Base-by-base conservation (phyloP, 2,888 invertebrate species). In the Bedellia somnulentella region DNA sequence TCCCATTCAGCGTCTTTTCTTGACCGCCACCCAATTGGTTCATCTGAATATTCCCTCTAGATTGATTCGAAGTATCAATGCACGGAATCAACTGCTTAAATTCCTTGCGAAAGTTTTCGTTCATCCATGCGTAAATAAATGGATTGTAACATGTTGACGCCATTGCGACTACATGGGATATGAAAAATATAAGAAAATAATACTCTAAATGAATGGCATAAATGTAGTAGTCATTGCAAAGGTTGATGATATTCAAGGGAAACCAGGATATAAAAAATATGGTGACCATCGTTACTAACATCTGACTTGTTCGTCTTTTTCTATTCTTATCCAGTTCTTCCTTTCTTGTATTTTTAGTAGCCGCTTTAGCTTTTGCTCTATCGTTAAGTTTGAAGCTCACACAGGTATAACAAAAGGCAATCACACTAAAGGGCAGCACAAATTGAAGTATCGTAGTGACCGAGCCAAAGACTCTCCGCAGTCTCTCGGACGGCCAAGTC, bases 231-330 rank as follows among this genome's bases (percentile, higher is more conserved):
- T 93, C 91, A 49, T 87, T 87, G 45, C 90, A 80, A 18, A 96
- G 81, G 55, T 96, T 96, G 42, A 93, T 85, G 30, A 89, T 68
- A 56, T 98, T 98, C 34, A 98, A 73, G 42, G 94, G 93, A 31
- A 93, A 63, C 94, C 98, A 99, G 17, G 95, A 97, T n/a, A 93
- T 73, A 0, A 94, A 92, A 54, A 99, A 99, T 31, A 98, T 93
- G 8, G 87, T 85, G 6, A 92, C 98, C 98, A 99, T 99, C 2
- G 93, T 89, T 35, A 98, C 94, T 35, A 99, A 73, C 98, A 98
- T 99, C 41, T 93, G 84, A 60, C 98, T 96, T 5, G 97, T 96
- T 23, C 93, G 80, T 31, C 89, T 81, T 52, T 96, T 95, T 33
- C 96, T 79, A 47, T 89, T 89, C 30, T 94, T 83, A 52, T 96